These are phyloP conservation scores for Leuciscus waleckii DNA, from an alignment of 2,797 vertebrate genomes.

Conservation along the genomic window DNA sequence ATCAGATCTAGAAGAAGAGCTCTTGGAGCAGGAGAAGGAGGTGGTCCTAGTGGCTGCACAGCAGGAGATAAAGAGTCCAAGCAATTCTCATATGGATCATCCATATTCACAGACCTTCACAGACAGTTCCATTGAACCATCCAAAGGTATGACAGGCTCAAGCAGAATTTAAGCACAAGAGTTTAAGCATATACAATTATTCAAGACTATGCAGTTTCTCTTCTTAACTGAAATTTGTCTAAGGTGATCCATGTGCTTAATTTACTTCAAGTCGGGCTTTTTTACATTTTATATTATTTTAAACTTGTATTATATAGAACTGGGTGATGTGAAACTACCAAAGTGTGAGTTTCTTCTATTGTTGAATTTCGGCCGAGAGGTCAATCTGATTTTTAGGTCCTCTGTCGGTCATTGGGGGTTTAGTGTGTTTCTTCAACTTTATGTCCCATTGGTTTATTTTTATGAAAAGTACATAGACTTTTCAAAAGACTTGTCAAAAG, in stretches of 20 bases:
- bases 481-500: neutral
- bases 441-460: neutral
- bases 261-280: neutral
- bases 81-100: constrained; percentile 47
- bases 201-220: neutral
- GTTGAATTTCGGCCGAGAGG: neutral
- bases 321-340: neutral
- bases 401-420: neutral
- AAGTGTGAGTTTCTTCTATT: neutral
- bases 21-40: constrained; percentile 78
- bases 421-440: neutral
- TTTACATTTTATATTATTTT: constrained; percentile 1
- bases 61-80: constrained; percentile 53
- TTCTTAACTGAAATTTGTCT: neutral
- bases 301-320: neutral
- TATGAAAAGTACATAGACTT: neutral
- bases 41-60: constrained; percentile 61
- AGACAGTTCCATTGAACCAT: neutral
- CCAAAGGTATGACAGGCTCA: constrained; percentile 42
- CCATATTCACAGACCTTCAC: constrained; percentile 38
- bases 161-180: neutral
- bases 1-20: constrained; percentile 67
- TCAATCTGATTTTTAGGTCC: neutral
- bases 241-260: neutral
- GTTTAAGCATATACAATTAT: neutral